phyloP scores from a whole-genome alignment of 1,140 invertebrate species.

The Drosophila leontia region DNA sequence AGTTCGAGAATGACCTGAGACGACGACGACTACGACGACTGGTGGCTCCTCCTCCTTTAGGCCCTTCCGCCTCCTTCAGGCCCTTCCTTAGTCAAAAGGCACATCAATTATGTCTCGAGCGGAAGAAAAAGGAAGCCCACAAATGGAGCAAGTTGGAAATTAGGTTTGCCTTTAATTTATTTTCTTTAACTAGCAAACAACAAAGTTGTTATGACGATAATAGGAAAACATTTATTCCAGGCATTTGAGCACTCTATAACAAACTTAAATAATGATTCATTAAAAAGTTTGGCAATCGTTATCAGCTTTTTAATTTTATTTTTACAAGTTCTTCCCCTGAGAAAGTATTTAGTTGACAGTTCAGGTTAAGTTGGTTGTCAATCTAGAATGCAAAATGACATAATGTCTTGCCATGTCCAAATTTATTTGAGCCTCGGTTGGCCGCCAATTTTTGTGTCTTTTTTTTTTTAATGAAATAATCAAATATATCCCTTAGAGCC shows the following conservation, averaged over 20 bases:
- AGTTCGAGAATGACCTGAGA: conserved; percentile 45
- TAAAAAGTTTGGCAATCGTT: neutral
- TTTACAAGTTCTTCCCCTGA: neutral
- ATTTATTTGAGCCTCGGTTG: no score
- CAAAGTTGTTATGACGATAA: neutral
- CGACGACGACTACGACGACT: conserved; percentile 7
- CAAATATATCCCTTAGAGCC: no score
- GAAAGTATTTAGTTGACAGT: neutral
- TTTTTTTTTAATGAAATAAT: no score
- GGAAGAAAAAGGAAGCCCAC: conserved; percentile 20
- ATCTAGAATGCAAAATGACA: neutral
- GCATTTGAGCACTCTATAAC: neutral
- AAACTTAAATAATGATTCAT: conserved; percentile 12
- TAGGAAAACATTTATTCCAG: neutral
- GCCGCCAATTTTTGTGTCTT: no score
- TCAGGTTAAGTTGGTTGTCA: neutral
- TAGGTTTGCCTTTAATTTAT: neutral
- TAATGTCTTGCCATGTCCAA: no score
- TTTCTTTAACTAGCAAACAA: conserved; percentile 1
- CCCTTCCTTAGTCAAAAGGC: neutral
- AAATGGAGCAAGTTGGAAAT: conserved; percentile 20
- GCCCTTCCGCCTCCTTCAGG: neutral
- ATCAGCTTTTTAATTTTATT: neutral
- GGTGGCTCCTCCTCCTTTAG: neutral
- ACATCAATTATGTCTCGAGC: conserved; percentile 27